phyloP scores from a whole-genome alignment of 2,113 vertebrate species.

The Rafetus swinhoei region DNA sequence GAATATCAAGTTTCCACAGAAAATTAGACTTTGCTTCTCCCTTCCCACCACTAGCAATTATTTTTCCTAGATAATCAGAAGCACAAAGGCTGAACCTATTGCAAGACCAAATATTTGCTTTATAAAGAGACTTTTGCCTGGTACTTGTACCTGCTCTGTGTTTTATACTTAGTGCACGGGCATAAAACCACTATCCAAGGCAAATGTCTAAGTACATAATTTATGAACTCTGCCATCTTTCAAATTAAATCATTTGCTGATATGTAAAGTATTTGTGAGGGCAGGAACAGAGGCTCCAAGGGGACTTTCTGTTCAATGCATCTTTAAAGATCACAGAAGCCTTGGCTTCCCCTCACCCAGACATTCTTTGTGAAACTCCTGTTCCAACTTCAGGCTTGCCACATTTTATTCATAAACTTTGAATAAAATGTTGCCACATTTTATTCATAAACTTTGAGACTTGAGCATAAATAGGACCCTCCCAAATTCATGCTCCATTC shows the following conservation, averaged over 20 bases:
- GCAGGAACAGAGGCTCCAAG: not conserved
- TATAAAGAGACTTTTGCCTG: accelerated
- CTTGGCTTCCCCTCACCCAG: not conserved
- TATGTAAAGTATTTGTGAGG: not conserved
- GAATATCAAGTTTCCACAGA: not conserved
- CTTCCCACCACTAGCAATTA: not conserved
- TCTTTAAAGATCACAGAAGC: accelerated
- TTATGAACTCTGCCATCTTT: not conserved
- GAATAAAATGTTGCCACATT: not conserved
- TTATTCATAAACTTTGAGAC: not conserved
- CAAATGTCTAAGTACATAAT: not conserved
- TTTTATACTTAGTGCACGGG: not conserved
- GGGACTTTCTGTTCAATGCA: not conserved
- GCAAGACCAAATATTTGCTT: not conserved
- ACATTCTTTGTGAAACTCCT: not conserved
- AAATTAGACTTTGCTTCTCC: not conserved
- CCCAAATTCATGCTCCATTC: too few species aligned
- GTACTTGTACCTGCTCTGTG: not conserved
- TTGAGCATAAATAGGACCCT: not conserved
- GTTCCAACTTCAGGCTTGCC: not conserved
- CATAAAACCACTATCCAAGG: not conserved
- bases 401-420: not conserved
- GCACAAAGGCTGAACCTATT: not conserved
- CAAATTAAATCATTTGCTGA: not conserved
- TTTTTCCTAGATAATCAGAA: not conserved